Evolutionary conservation across 2,888 invertebrate species (phyloP).

Genomic region (Conops quadrifasciatus): DNA sequence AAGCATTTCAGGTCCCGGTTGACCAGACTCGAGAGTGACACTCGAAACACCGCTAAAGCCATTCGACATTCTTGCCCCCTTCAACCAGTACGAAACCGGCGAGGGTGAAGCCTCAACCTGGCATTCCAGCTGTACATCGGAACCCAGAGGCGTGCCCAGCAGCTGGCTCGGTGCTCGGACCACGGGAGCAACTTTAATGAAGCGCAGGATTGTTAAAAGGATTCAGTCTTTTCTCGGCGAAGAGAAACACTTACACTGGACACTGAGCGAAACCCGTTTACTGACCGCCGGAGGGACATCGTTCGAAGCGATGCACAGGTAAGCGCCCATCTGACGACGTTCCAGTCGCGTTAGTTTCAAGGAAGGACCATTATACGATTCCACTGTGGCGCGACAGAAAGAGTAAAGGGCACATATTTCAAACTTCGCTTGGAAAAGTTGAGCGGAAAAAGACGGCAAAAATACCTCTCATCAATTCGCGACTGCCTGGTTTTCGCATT

Average conservation of each 20-base stretch:
- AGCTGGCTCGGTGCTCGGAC: constrained; percentile 90
- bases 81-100: constrained; percentile 65
- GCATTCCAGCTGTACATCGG: constrained; percentile 86
- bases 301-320: constrained; percentile 91
- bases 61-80: constrained; percentile 63
- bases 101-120: constrained; percentile 86
- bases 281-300: constrained; percentile 92
- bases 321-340: constrained; percentile 89
- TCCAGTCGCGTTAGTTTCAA: constrained; percentile 82
- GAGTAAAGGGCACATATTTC: too few species aligned
- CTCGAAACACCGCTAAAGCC: constrained; percentile 57
- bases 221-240: not conserved
- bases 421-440: too few species aligned
- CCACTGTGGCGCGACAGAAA: constrained; percentile 66
- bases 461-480: constrained; percentile 64
- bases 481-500: constrained; percentile 67
- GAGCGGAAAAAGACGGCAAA: too few species aligned
- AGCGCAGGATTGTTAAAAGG: too few species aligned
- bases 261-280: constrained; percentile 85
- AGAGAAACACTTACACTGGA: constrained; percentile 80
- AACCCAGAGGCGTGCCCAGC: constrained; percentile 84
- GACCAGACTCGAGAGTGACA: constrained; percentile 60
- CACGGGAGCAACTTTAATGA: constrained; percentile 80
- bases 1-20: constrained; percentile 74
- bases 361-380: constrained; percentile 79